phyloP scores from a whole-genome alignment of 37 sponge, comb jelly and placozoan genomes.

The Theonella swinhoei region DNA sequence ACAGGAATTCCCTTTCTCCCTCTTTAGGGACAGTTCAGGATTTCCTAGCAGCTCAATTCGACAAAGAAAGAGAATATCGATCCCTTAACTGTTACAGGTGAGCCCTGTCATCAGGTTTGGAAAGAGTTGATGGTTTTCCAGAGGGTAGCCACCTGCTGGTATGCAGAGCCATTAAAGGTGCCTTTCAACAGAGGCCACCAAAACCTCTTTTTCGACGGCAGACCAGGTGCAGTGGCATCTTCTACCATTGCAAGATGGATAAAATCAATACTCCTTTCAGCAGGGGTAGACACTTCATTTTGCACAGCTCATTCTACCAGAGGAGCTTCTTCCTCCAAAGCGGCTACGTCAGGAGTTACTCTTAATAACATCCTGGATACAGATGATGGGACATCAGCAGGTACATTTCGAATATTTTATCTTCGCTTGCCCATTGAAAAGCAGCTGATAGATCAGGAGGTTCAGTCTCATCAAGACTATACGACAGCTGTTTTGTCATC shows the following conservation, averaged over 20 bases:
- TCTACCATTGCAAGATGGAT: conserved; percentile 14
- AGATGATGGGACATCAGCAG: not conserved
- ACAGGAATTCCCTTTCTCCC: not conserved
- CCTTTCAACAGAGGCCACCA: conserved; percentile 26
- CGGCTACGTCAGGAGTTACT: not conserved
- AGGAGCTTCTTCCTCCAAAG: no score
- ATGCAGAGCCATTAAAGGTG: conserved; percentile 12
- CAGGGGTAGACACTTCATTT: conserved; percentile 8
- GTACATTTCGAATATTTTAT: not conserved
- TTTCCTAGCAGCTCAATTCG: conserved; percentile 13
- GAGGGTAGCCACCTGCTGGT: conserved; percentile 41
- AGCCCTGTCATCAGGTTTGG: conserved; percentile 27
- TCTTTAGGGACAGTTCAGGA: not conserved
- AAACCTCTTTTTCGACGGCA: conserved; percentile 19
- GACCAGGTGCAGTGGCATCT: not conserved
- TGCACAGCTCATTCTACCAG: conserved; percentile 30
- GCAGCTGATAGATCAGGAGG: not conserved
- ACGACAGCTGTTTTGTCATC: conserved; percentile 4
- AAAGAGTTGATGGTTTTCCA: conserved; percentile 22
- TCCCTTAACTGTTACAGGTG: conserved; percentile 34
- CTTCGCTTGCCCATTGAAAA: not conserved
- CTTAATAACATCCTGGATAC: not conserved
- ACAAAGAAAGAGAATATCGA: conserved; percentile 8
- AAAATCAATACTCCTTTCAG: not conserved
- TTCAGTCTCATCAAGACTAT: not conserved